These are phyloP conservation scores for Penelope pileata DNA, from an alignment of 2,113 vertebrate genomes.

Conservation along the genomic window DNA sequence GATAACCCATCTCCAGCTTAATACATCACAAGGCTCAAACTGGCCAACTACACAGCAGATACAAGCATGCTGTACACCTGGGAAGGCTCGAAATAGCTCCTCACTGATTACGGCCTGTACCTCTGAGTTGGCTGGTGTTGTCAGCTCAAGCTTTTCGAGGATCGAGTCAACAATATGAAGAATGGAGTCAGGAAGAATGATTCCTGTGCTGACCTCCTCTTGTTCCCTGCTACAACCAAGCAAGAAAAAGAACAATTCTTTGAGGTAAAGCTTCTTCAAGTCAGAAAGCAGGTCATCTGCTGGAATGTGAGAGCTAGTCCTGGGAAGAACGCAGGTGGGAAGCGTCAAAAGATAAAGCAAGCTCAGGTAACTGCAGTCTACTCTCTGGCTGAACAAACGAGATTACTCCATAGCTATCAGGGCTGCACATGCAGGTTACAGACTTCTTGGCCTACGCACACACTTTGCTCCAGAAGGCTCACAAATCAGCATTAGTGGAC, in stretches of 20 bases:
- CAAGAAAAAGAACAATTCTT: neutral
- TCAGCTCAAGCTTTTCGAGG: neutral
- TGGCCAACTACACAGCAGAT: neutral
- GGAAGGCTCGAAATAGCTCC: neutral
- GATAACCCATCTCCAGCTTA: neutral
- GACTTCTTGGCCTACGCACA: neutral
- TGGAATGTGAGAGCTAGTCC: conserved; percentile 34
- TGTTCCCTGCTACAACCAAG: neutral
- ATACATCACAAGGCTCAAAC: neutral
- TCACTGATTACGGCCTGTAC: neutral
- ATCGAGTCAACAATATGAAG: neutral
- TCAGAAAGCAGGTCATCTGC: conserved; percentile 8
- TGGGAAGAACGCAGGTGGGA: neutral
- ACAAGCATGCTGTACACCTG: neutral
- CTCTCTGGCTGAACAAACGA: neutral
- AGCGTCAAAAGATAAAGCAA: neutral
- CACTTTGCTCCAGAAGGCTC: neutral
- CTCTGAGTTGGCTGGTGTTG: neutral
- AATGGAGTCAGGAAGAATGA: neutral
- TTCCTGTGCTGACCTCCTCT: neutral
- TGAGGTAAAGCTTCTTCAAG: conserved; percentile 3
- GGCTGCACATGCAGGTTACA: neutral
- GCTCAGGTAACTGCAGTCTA: neutral
- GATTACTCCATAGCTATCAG: neutral
- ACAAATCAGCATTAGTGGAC: neutral